Evolutionary conservation across 2,888 invertebrate species (phyloP), one percentile per base, ranked within the genome.

Genomic region (Leptogaster cylindrica): DNA sequence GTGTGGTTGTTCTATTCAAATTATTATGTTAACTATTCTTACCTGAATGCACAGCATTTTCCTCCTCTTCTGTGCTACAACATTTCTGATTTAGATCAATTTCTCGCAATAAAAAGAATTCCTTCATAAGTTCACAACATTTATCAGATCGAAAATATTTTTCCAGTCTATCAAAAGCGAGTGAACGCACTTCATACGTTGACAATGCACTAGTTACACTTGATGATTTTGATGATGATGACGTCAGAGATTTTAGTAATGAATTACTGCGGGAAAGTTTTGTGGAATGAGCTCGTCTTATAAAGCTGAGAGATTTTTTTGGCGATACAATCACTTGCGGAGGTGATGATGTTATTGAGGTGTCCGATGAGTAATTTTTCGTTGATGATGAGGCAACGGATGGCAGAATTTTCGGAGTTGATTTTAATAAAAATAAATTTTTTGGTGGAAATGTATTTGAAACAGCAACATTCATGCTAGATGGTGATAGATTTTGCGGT

Each of bases 21-120:
- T 27, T 14, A 58, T 23, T 58, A 18, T 8, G 41, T 25, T 16
- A 16, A 20, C n/a, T 63, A 76, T 77, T 84, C n/a, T n/a, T 85
- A 90, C 89, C 89, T 75, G 90, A 90, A 83, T 89, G 90, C 74
- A 89, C 84, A 71, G 86, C 88, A 73, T 88, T 88, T 74, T 88
- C 88, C 73, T 89, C 89, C 39, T 80, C 78, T 46, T 84, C 72
- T 82, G 83, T 65, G 83, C 78, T 70, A 83, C 82, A 73, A 81
- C 78, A 41, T 82, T 80, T 70, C 77, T 66, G 36, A 7, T 73
- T 72, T 65, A 76, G 23, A 25, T 71, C 66, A 18, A 76, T 72
- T 73, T 79, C 79, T 71, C 75, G 74, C 46, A 80, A 73, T 69
- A 80, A 78, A 65, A 80, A 80, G 66, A 80, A 79, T 67, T 80